Evolutionary conservation across 2,888 invertebrate genomes (phyloP).

Genomic region (Melipona bicolor): DNA sequence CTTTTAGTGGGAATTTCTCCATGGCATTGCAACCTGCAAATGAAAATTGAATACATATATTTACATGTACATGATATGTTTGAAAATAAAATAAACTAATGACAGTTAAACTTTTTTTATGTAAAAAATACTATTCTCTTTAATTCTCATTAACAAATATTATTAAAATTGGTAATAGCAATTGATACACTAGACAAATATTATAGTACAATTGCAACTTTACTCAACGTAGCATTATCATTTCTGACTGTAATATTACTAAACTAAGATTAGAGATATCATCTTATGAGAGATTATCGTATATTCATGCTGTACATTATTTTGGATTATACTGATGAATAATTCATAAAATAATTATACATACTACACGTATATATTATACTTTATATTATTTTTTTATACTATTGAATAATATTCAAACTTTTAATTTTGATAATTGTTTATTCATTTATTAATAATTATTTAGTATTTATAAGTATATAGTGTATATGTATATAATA

Average conservation of each 20-base stretch:
- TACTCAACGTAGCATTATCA: background rate
- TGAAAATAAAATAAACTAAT: background rate
- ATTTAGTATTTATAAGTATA: no score
- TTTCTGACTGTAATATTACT: background rate
- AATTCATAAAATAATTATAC: slow-evolving; percentile 27
- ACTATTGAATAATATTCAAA: no score
- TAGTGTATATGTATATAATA: no score
- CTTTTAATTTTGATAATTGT: no score
- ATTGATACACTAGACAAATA: background rate
- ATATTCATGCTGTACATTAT: background rate
- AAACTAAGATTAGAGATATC: slow-evolving; percentile 1
- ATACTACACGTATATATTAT: background rate
- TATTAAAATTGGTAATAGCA: background rate
- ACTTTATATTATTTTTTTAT: no score
- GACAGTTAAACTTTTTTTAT: background rate
- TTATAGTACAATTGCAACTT: background rate
- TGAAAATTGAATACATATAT: background rate
- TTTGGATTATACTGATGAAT: slow-evolving; percentile 40
- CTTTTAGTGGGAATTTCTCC: slow-evolving; percentile 91
- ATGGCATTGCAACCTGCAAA: slow-evolving; percentile 84
- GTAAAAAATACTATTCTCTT: background rate
- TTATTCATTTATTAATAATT: no score
- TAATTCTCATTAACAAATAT: background rate
- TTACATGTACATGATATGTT: background rate
- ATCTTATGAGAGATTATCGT: slow-evolving; percentile 32